These are phyloP conservation scores for Spea hammondii DNA, from an alignment of 2,797 vertebrate species.

Conservation along the genomic window DNA sequence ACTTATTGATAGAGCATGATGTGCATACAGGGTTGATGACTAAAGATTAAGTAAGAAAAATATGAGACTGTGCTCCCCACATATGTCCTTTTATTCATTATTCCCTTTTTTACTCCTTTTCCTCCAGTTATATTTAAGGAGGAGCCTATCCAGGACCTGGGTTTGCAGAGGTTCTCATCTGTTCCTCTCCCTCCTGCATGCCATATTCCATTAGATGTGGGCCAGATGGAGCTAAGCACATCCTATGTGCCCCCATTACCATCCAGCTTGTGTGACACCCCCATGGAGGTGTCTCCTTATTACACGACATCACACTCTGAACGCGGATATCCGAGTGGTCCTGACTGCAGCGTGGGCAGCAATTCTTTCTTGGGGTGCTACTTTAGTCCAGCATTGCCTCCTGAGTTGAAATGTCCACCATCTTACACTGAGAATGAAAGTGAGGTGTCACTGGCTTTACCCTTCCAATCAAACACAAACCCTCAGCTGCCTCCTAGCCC, in stretches of 20 bases:
- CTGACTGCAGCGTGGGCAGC: conserved; percentile 11
- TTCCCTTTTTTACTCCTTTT: background rate
- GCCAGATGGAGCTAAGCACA: conserved; percentile 64
- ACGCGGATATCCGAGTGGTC: conserved; percentile 11
- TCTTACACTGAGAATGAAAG: conserved; percentile 33
- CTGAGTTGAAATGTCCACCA: conserved; percentile 43
- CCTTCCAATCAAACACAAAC: conserved; percentile 30
- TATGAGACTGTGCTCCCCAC: background rate
- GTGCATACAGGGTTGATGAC: no score
- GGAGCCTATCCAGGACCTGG: conserved; percentile 66
- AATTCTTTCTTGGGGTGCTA: conserved; percentile 37
- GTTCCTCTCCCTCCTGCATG: conserved; percentile 46
- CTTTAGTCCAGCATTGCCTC: conserved; percentile 30
- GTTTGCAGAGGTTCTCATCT: conserved; percentile 58
- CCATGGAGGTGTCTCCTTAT: conserved; percentile 46
- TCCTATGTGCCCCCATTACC: conserved; percentile 45
- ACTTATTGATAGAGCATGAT: no score
- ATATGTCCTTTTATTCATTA: conserved; percentile 7
- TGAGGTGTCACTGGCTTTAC: conserved; percentile 32
- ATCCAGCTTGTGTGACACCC: conserved; percentile 23
- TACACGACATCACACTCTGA: conserved; percentile 34
- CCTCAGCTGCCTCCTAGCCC: conserved; percentile 45
- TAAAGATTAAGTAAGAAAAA: no score
- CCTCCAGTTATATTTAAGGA: conserved; percentile 84
- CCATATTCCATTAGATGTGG: conserved; percentile 44